phyloP scores from a whole-genome alignment of 2,113 vertebrate species.

The Emydocephalus ijimae region DNA sequence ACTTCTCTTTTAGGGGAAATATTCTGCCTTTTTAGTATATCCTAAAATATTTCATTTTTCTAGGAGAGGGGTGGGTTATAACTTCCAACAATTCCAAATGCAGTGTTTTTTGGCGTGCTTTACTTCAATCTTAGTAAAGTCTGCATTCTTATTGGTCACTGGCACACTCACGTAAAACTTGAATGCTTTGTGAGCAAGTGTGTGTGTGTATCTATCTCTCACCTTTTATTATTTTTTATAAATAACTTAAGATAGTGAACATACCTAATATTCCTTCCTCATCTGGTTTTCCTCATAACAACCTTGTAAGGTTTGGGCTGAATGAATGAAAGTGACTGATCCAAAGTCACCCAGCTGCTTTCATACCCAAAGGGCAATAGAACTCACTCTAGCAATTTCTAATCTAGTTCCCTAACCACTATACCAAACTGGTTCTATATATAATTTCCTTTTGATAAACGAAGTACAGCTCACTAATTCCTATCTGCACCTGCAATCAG shows the following conservation, averaged over 20 bases:
- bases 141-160: background rate
- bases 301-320: background rate
- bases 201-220: no score
- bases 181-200: background rate
- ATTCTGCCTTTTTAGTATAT: no score
- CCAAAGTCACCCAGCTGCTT: background rate
- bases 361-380: background rate
- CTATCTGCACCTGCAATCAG: background rate
- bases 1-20: no score
- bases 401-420: background rate
- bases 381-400: background rate
- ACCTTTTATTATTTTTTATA: no score
- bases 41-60: no score
- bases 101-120: background rate
- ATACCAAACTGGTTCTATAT: background rate
- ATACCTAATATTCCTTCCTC: background rate
- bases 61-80: no score
- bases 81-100: background rate
- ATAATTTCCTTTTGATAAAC: background rate
- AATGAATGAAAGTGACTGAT: background rate
- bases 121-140: background rate
- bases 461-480: background rate
- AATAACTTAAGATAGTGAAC: background rate
- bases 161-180: background rate
- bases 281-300: background rate